A percentile compares a stretch with the other conserved stretches of the same genome.
Conservation (phyloP, 2,797 vertebrate genomes). For the Acanthurus tractus region DNA sequence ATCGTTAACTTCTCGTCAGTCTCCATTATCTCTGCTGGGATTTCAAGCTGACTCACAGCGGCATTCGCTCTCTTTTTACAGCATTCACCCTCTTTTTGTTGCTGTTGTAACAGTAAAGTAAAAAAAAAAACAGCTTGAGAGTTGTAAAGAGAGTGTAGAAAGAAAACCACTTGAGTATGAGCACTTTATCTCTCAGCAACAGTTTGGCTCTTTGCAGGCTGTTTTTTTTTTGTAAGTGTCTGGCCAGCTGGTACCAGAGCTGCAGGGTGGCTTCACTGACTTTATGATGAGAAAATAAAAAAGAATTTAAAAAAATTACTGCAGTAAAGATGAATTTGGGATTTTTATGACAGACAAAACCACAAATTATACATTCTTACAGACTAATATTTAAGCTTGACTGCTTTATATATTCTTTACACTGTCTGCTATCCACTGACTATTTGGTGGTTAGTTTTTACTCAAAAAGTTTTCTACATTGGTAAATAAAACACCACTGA, state of each 20-base stretch:
- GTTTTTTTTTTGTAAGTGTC: background rate
- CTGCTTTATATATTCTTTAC: too few relatives aligned
- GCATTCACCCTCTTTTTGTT: constrained; percentile 19
- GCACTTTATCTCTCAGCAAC: background rate
- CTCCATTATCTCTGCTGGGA: constrained; percentile 43
- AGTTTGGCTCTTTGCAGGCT: background rate
- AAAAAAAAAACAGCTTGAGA: background rate
- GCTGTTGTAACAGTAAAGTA: background rate
- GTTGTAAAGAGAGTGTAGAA: background rate
- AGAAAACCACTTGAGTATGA: background rate
- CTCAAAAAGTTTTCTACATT: too few relatives aligned
- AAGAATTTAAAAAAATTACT: too few relatives aligned
- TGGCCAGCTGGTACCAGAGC: background rate
- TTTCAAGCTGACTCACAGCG: constrained; percentile 27
- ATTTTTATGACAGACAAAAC: too few relatives aligned
- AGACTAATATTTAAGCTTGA: too few relatives aligned
- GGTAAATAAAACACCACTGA: too few relatives aligned
- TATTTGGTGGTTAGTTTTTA: too few relatives aligned
- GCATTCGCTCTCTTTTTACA: constrained; percentile 3
- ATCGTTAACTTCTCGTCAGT: constrained; percentile 64
- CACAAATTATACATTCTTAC: too few relatives aligned
- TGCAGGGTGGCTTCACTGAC: too few relatives aligned
- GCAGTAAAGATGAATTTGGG: too few relatives aligned
- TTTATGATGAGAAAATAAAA: too few relatives aligned
- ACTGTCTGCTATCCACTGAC: too few relatives aligned